Conservation (phyloP, 35 echinoderm and acorn worm species). For the Stichopus chloronotus region DNA sequence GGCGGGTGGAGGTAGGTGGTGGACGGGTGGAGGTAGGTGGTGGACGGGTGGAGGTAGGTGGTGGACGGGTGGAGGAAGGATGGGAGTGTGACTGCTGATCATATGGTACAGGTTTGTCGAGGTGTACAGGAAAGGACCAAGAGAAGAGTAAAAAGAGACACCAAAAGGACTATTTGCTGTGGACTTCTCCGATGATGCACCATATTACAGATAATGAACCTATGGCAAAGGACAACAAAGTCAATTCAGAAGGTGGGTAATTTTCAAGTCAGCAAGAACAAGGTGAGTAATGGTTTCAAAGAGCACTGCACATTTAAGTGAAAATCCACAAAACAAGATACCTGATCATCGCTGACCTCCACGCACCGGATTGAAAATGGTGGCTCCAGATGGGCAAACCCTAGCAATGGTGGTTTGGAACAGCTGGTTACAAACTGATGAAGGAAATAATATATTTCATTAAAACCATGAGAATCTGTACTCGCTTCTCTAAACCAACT, state of each 20-base stretch:
- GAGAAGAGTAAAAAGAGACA: too few relatives aligned
- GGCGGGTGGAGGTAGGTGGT: neutral
- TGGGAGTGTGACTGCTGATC: neutral
- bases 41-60: neutral
- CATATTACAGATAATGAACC: too few relatives aligned
- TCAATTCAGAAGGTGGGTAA: too few relatives aligned
- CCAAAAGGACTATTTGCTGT: too few relatives aligned
- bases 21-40: neutral
- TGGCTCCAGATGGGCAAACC: conserved; percentile 92
- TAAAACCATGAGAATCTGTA: neutral
- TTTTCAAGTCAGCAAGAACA: too few relatives aligned
- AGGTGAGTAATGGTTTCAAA: too few relatives aligned
- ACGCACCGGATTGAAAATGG: conserved; percentile 99
- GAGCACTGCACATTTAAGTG: too few relatives aligned
- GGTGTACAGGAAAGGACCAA: too few relatives aligned
- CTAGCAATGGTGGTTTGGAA: conserved; percentile 94
- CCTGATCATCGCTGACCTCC: conserved; percentile 99
- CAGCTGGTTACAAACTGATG: conserved; percentile 97
- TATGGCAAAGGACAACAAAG: too few relatives aligned
- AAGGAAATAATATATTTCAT: conserved; percentile 2
- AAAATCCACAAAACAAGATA: conserved; percentile 1
- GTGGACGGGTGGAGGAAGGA: neutral
- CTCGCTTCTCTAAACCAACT: neutral
- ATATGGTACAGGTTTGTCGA: too few relatives aligned
- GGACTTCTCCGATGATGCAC: too few relatives aligned